These are phyloP conservation scores for Aeoliscus strigatus DNA, from an alignment of 2,797 vertebrate species.

Conservation along the genomic window DNA sequence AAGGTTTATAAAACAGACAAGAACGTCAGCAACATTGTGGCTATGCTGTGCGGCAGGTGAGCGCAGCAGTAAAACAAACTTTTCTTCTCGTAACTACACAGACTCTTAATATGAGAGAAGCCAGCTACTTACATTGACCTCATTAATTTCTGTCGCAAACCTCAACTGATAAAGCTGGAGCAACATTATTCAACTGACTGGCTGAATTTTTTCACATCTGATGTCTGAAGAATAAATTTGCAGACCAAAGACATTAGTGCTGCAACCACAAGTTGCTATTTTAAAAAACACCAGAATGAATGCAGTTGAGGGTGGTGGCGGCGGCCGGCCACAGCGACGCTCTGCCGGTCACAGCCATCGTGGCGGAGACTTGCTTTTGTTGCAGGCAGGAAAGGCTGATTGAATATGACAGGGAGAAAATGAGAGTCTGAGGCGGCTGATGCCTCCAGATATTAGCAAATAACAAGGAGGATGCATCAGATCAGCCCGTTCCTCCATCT, in stretches of 20 bases:
- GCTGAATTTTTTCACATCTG: slow-evolving; percentile 31
- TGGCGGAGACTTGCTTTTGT: slow-evolving; percentile 47
- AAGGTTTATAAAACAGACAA: too few relatives aligned
- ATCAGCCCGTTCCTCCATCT: slow-evolving; percentile 63
- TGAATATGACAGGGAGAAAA: slow-evolving; percentile 74
- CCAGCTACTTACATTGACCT: slow-evolving; percentile 34
- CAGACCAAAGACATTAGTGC: slow-evolving; percentile 20
- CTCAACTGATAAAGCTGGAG: slow-evolving; percentile 31
- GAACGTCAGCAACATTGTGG: too few relatives aligned
- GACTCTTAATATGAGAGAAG: slow-evolving; percentile 16
- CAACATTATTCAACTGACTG: slow-evolving; percentile 25
- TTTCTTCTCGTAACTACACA: too few relatives aligned
- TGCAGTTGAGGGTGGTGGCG: slow-evolving; percentile 5
- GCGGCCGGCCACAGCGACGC: slow-evolving; percentile 24
- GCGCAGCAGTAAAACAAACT: too few relatives aligned
- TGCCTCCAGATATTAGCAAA: slow-evolving; percentile 71
- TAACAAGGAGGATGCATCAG: slow-evolving; percentile 64
- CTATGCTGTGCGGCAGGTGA: too few relatives aligned
- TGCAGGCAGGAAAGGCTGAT: slow-evolving; percentile 63
- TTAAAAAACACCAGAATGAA: slow-evolving; percentile 9
- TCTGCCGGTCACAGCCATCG: slow-evolving; percentile 36
- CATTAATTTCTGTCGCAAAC: slow-evolving; percentile 35
- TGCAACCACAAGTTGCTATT: neutral
- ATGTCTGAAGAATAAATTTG: slow-evolving; percentile 24
- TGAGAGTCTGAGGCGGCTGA: slow-evolving; percentile 67